Evolutionary conservation across 30 jellyfish, hydroid and myxozoan species (phyloP), one percentile per base, ranked within the genome.

Genomic region (Chironex yamaguchii): DNA sequence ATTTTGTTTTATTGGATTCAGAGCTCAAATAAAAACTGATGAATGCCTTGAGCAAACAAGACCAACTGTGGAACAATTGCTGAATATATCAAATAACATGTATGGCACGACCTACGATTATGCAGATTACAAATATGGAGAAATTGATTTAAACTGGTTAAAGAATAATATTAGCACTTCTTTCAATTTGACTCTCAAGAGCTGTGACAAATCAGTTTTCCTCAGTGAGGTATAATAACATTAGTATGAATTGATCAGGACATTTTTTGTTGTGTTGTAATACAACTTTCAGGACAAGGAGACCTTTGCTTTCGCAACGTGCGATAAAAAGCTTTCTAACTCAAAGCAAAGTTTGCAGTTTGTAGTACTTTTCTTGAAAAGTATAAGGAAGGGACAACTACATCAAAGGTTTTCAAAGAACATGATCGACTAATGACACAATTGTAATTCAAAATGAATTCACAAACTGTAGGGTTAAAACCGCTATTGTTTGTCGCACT

Each of bases 1-100:
- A 11, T 95, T 95, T 58, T 95, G 99, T 62, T 95, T 95, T 71
- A 85, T 95, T 69, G 99, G 99, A 23, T 95, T 81, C 75, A 96
- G 99, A 27, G 99, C 99, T 42, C 97, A 95, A 26, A 62, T 75
- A 71, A 90, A 95, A 53, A 88, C 85, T 68, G 93, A 83, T 27
- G 93, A 71, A 0, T 95, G 99, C 79, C 72, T 95, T 29, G 83
- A 4, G 34, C 65, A 51, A 22, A 84, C 67, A 28, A 63, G 69
- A 25, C 51, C 67, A 24, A 48, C 71, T 27, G 75, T 89, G 20
- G 70, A 65, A 29, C 29, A 17, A 51, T 52, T 89, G 17, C 29
- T 89, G 42, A 89, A 89, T 68, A 71, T 13, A 9, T 79, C 97
- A n/a, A 89, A 89, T 49, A 23, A 20, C 50, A 48, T 76, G 0